Base-by-base conservation (phyloP, 2,888 invertebrate genomes). In the Thera britannica region DNA sequence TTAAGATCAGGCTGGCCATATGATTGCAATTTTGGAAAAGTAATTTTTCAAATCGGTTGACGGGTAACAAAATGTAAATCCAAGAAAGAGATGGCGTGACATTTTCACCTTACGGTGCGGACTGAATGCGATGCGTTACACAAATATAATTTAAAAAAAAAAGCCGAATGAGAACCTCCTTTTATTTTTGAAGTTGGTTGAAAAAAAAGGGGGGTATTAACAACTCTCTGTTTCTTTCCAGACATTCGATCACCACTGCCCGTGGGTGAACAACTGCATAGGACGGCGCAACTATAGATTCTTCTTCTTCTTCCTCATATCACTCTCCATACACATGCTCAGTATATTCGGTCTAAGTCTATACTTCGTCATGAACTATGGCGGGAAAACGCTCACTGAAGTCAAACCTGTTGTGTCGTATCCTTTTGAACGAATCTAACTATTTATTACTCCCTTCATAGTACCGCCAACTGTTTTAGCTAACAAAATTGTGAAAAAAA, bases 241-340 rank as follows among this genome's bases (percentile, higher is more conserved):
- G 98, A 99, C 99, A 66, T 99, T 99, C 92, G 99, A 99, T 94
- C 99, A 99, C 95, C 99, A 99, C 94, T 99, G 99, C 92, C 98
- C 98, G 73, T 98, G 98, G 98, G 98, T 98, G 84, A 98, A 98
- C 94, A 98, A 98, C 93, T 98, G 98, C 90, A 99, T 99, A 86
- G 99, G 99, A 75, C 96, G 98, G 82, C 96, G 99, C 81, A 99
- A 99, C 94, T 99, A 99, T 93, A 95, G 99, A 86, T 99, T 98
- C 94, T 99, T 99, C 95, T 99, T 99, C 94, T 97, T 99, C 95
- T 99, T 99, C 93, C 96, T 99, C 75, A 96, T 99, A 87, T 98
- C 98, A 68, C 95, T 99, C 73, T 98, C 98, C 83, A 95, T 98
- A 84, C 99, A 99, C 93, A 99, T 99, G 98, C 95, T 98, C 85